Evolutionary conservation across 2,888 invertebrate genomes (phyloP), one percentile per base, ranked within the genome.

Genomic region (Papilio elwesi): DNA sequence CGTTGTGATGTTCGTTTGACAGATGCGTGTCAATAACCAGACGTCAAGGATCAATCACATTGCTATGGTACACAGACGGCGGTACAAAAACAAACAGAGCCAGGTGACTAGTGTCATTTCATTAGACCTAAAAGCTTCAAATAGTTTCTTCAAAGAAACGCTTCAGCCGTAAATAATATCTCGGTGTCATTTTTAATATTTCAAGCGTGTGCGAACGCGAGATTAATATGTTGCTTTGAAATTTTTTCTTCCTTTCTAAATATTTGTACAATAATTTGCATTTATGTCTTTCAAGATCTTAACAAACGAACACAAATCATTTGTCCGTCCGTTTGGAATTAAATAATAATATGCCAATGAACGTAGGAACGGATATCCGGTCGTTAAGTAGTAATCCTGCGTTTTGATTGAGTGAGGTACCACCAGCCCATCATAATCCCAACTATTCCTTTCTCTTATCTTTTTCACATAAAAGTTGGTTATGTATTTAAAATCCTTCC

Each of bases 61-160:
- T 13, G 10, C 63, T 6, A 43, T 6, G 43, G 53, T 59, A n/a
- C 43, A 49, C 49, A 43, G 51, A 12, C 43, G 43, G 15, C 49
- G 65, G 47, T 12, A 13, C 36, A n/a, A 48, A 59, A 59, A 70
- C 70, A 63, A 52, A 63, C 63, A 12, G 13, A 8, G 49, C 10
- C 71, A 71, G 67, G 71, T 71, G 71, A 67, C 52, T 68, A 48
- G 62, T 52, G 16, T 70, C 70, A 64, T 69, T 59, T 62, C 66
- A 26, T 26, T 16, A 12, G 52, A 52, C 63, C 53, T 63, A 70
- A 38, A 38, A 13, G 52, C 38, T 26, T 10, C 71, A 62, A 55
- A 66, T 57, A 63, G 62, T 62, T 43, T 52, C 62, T 68, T 62
- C 62, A 67, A 67, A 71, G 71, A 26, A 59, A n/a, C 43, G 9